These are phyloP conservation scores for Cataglyphis livida DNA, from an alignment of 2,888 invertebrate genomes.

Conservation along the genomic window DNA sequence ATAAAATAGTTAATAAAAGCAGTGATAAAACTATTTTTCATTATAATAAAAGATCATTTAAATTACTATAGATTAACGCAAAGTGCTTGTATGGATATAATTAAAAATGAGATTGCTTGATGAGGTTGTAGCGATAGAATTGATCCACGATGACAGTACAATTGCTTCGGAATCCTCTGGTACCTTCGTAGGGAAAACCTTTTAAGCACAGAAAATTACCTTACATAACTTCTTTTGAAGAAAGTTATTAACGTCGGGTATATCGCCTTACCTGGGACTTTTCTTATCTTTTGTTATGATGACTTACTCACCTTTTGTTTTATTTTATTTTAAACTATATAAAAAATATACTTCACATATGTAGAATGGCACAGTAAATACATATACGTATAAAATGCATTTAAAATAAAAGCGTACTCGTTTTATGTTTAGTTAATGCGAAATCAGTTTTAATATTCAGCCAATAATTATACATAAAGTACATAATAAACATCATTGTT, in stretches of 20 bases:
- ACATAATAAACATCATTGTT: background rate
- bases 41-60: slow-evolving; percentile 22
- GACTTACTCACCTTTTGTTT: background rate
- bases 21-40: slow-evolving; percentile 5
- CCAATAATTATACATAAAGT: background rate
- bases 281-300: background rate
- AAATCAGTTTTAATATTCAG: slow-evolving; percentile 30
- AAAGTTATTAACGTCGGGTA: slow-evolving; percentile 18
- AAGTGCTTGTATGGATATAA: slow-evolving; percentile 75
- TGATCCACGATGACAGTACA: slow-evolving; percentile 70
- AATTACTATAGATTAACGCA: slow-evolving; percentile 66
- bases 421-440: background rate
- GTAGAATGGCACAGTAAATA: slow-evolving; percentile 5
- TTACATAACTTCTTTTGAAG: slow-evolving; percentile 63
- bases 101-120: slow-evolving; percentile 71
- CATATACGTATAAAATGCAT: background rate
- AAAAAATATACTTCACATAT: background rate
- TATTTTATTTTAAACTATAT: background rate
- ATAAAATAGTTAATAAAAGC: background rate
- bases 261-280: slow-evolving; percentile 44
- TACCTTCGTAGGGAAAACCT: slow-evolving; percentile 73
- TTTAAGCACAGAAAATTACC: slow-evolving; percentile 72
- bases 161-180: slow-evolving; percentile 67
- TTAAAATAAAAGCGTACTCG: background rate
- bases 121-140: slow-evolving; percentile 68